phyloP scores from a whole-genome alignment of 2,797 vertebrate species.

The Gymnoscopelus microlampas region DNA sequence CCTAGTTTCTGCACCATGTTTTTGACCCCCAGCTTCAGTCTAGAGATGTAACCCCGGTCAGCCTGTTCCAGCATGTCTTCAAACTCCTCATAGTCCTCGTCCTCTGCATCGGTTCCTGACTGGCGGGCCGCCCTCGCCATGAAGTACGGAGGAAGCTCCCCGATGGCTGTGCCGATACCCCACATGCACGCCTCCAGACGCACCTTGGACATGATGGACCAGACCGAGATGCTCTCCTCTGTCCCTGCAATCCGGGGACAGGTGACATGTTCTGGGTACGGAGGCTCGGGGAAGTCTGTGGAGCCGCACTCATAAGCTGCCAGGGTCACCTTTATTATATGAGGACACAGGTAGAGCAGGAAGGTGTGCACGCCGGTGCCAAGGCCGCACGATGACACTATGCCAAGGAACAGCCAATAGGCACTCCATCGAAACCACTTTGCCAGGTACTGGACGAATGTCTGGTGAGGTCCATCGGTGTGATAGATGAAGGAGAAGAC shows the following conservation, averaged over 20 bases:
- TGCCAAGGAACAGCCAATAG: conserved; percentile 98
- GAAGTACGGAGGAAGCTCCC: conserved; percentile 97
- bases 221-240: conserved; percentile 85
- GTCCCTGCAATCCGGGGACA: conserved; percentile 85
- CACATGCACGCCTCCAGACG: conserved; percentile 99
- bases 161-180: conserved; percentile 97
- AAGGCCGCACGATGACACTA: conserved; percentile 96
- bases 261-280: conserved; percentile 95
- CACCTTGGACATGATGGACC: conserved; percentile 99
- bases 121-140: conserved; percentile 97
- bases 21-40: conserved; percentile 93
- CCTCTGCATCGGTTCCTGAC: conserved; percentile 95
- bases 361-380: conserved; percentile 98
- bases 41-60: conserved; percentile 94
- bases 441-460: conserved; percentile 92
- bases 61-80: conserved; percentile 98
- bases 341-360: conserved; percentile 96
- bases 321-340: conserved; percentile 97
- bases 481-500: conserved; percentile 89
- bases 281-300: conserved; percentile 97
- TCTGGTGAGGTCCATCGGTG: conserved; percentile 93
- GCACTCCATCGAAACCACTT: conserved; percentile 95
- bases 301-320: conserved; percentile 98
- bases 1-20: conserved; percentile 97
- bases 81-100: conserved; percentile 98